Evolutionary conservation across 2,113 vertebrate species (phyloP).

Genomic region (Chitala chitala): DNA sequence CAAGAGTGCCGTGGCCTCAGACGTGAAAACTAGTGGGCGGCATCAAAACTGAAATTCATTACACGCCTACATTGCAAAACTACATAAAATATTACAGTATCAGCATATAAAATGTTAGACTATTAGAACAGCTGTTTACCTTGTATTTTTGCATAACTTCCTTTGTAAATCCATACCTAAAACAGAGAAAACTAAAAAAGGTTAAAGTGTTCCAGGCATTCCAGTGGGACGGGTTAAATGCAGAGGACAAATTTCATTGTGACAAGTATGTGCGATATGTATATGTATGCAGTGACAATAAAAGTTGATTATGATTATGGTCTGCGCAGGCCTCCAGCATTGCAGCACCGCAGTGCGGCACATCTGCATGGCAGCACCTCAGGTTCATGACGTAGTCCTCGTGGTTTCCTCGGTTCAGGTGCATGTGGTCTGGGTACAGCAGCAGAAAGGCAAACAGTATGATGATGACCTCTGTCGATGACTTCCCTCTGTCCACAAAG

Average conservation of each 20-base stretch:
- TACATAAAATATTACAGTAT: no score
- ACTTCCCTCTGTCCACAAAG: slow-evolving; percentile 91
- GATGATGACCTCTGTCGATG: slow-evolving; percentile 83
- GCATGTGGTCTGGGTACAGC: slow-evolving; percentile 83
- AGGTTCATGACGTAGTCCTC: slow-evolving; percentile 95
- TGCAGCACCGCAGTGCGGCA: neutral
- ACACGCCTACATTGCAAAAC: no score
- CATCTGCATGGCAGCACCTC: slow-evolving; percentile 73
- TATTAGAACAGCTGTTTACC: no score
- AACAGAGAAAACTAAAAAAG: slow-evolving; percentile 45
- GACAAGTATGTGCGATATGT: no score
- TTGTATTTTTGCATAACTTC: slow-evolving; percentile 90
- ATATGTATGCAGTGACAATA: no score
- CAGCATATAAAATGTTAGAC: no score
- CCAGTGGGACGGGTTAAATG: no score
- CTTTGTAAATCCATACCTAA: slow-evolving; percentile 91
- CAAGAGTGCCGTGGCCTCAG: no score
- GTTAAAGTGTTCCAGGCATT: no score
- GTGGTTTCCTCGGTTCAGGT: slow-evolving; percentile 93
- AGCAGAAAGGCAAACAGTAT: slow-evolving; percentile 84
- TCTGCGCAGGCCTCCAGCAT: neutral
- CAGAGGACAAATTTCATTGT: no score
- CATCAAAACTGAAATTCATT: no score
- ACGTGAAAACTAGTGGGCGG: no score
- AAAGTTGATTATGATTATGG: neutral